phyloP scores from a whole-genome alignment of 2,888 invertebrate genomes.

The Scaptomyza tumidula region DNA sequence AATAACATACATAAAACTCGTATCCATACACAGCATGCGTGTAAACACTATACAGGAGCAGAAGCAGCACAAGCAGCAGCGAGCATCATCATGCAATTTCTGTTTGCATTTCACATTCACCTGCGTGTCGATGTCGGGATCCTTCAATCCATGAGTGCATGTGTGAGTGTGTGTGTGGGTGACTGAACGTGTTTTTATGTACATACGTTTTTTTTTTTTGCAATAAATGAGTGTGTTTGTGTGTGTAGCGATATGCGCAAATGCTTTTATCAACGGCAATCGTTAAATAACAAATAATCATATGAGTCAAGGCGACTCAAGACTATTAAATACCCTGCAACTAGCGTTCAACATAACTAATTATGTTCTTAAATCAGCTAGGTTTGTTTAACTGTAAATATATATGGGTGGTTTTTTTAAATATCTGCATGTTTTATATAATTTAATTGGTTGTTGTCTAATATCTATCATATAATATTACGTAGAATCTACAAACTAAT shows the following conservation, averaged over 20 bases:
- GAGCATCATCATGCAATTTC: conserved; percentile 63
- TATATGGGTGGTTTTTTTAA: neutral
- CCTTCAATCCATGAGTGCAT: conserved; percentile 34
- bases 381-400: neutral
- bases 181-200: conserved; percentile 15
- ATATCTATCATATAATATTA: neutral
- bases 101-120: conserved; percentile 79
- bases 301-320: conserved; percentile 12
- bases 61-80: conserved; percentile 1
- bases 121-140: conserved; percentile 75
- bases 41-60: conserved; percentile 58
- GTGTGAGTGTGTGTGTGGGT: conserved; percentile 17
- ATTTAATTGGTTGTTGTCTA: no score
- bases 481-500: neutral
- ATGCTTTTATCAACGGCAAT: conserved; percentile 76
- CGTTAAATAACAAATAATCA: conserved; percentile 57
- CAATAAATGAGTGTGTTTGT: conserved; percentile 15
- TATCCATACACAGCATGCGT: conserved; percentile 79
- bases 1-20: conserved; percentile 80
- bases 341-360: neutral
- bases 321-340: conserved; percentile 34
- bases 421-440: no score
- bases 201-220: conserved; percentile 24
- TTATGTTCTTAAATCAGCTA: neutral
- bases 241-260: conserved; percentile 61